phyloP scores from a whole-genome alignment of 2,888 invertebrate genomes.

The Agriotes lineatus region DNA sequence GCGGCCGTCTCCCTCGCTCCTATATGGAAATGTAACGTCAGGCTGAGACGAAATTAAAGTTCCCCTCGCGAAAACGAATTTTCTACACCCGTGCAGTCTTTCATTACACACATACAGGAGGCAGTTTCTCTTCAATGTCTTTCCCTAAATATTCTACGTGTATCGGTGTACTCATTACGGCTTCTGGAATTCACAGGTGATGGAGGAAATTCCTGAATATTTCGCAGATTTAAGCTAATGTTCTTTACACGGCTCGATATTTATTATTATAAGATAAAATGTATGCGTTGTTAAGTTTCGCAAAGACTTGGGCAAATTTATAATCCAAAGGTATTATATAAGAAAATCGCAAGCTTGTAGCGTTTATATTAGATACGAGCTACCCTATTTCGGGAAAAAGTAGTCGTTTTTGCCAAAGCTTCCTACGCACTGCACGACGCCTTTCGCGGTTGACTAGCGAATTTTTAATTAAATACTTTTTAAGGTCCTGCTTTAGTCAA shows the following conservation, averaged over 20 bases:
- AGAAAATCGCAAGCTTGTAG: not conserved
- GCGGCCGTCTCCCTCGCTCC: conserved; percentile 69
- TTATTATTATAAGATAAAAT: conserved; percentile 30
- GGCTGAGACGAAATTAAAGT: conserved; percentile 65
- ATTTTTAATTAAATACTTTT: too few species aligned
- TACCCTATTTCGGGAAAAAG: not conserved
- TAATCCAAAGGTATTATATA: conserved; percentile 4
- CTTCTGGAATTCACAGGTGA: conserved; percentile 49
- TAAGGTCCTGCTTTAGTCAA: too few species aligned
- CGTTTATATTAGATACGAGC: not conserved
- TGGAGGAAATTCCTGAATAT: conserved; percentile 37
- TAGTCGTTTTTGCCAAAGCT: not conserved
- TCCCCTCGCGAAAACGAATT: conserved; percentile 66
- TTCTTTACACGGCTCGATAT: conserved; percentile 28
- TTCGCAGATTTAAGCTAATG: conserved; percentile 30
- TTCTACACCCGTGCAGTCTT: conserved; percentile 67
- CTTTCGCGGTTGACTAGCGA: too few species aligned
- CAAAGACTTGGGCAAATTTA: conserved; percentile 3
- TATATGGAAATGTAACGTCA: conserved; percentile 66
- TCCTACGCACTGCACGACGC: too few species aligned
- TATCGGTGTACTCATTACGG: conserved; percentile 57
- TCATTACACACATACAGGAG: conserved; percentile 63
- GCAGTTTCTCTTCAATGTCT: conserved; percentile 59
- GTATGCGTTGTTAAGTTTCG: conserved; percentile 13
- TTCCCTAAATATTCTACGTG: conserved; percentile 61